Evolutionary conservation across 2,797 vertebrate species (phyloP).

Genomic region (Pristis pectinata): DNA sequence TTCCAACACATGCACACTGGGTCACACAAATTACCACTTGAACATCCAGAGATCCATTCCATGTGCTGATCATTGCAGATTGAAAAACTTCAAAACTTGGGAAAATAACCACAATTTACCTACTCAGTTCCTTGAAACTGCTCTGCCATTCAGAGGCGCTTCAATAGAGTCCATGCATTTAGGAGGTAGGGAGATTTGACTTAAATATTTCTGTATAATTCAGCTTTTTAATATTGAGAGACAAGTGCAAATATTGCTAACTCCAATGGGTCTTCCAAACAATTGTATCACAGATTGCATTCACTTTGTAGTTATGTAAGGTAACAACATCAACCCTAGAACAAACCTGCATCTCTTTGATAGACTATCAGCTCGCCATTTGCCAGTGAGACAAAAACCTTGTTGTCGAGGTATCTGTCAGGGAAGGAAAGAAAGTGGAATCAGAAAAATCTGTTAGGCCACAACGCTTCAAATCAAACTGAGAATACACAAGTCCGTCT

Average conservation of each 20-base stretch:
- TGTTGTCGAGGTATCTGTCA: conserved; percentile 84
- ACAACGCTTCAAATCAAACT: background rate
- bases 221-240: background rate
- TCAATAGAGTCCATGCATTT: background rate
- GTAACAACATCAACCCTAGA: background rate
- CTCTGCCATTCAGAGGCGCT: background rate
- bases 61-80: background rate
- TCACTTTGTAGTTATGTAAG: background rate
- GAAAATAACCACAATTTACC: background rate
- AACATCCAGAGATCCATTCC: background rate
- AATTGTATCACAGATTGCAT: background rate
- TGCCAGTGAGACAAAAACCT: conserved; percentile 91
- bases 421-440: background rate
- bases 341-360: conserved; percentile 89
- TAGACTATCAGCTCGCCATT: conserved; percentile 90
- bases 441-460: background rate
- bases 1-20: background rate
- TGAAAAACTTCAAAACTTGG: background rate
- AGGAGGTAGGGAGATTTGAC: background rate
- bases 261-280: background rate
- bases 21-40: background rate
- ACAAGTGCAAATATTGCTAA: background rate
- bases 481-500: background rate
- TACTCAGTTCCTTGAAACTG: background rate
- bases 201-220: background rate